A percentile compares a stretch with the other conserved stretches of the same genome.
phyloP scores from a whole-genome alignment of 2,113 vertebrate genomes.

The Nerophis ophidion region DNA sequence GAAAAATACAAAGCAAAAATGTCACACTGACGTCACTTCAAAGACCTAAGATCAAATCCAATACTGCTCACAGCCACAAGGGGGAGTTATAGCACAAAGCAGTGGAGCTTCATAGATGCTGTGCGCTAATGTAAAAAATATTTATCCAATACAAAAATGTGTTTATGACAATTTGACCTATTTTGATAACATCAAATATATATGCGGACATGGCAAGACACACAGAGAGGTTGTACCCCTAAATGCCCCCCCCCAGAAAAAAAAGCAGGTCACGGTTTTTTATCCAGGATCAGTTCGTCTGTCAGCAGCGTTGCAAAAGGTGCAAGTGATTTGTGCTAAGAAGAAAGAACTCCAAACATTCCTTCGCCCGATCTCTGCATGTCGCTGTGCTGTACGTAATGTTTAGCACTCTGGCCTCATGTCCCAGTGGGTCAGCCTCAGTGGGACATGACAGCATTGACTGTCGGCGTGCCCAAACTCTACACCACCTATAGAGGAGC shows the following conservation, averaged over 20 bases:
- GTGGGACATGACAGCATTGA: constrained; percentile 37
- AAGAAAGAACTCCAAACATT: constrained; percentile 7
- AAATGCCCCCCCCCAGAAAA: too few relatives aligned
- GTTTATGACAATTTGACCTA: too few relatives aligned
- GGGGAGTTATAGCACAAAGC: not conserved
- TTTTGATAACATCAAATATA: not conserved
- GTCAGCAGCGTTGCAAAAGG: constrained; percentile 7
- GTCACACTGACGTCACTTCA: too few relatives aligned
- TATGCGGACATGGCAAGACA: not conserved
- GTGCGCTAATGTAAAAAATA: too few relatives aligned
- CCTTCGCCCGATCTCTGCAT: not conserved
- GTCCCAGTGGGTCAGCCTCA: constrained; percentile 28
- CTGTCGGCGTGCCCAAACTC: constrained; percentile 12
- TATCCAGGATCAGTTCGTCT: not conserved
- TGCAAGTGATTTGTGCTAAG: constrained; percentile 6
- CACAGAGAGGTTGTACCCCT: not conserved
- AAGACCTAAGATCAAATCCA: not conserved
- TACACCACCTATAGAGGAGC: constrained; percentile 7
- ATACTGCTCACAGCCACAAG: not conserved
- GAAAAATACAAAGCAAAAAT: too few relatives aligned
- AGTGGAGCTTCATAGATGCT: too few relatives aligned
- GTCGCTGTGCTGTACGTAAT: constrained; percentile 7
- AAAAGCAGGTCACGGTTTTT: not conserved
- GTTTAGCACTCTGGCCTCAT: constrained; percentile 20
- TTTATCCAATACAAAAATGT: too few relatives aligned